These are phyloP conservation scores for Acrocephalus scirpaceus DNA, from an alignment of 2,797 vertebrate genomes.

Conservation along the genomic window DNA sequence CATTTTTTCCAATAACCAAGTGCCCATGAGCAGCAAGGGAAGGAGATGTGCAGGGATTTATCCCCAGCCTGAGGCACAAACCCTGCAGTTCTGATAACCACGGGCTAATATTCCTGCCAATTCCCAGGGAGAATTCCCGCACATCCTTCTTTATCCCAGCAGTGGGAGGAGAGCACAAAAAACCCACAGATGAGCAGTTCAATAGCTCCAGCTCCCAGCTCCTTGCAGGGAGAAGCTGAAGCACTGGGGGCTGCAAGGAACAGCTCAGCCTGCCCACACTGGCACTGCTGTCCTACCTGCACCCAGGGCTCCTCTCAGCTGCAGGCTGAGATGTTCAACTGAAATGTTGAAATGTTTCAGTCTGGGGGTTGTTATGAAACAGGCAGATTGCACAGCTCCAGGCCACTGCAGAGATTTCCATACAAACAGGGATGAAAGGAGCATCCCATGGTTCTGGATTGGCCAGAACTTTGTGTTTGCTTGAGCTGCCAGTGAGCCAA, in stretches of 20 bases:
- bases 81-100: background rate
- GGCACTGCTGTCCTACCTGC: background rate
- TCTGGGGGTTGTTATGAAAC: fast-evolving
- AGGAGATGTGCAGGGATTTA: fast-evolving
- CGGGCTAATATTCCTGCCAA: background rate
- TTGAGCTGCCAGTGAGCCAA: background rate
- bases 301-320: background rate
- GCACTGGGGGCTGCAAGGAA: background rate
- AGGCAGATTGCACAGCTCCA: background rate
- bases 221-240: fast-evolving
- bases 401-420: background rate
- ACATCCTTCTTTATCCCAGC: background rate
- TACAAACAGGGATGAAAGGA: background rate
- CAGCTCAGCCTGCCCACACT: background rate
- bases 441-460: background rate
- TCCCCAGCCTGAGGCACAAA: background rate
- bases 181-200: background rate
- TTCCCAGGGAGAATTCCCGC: background rate
- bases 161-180: background rate
- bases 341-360: background rate
- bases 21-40: background rate
- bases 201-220: background rate
- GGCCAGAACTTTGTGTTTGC: background rate
- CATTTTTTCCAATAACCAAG: background rate
- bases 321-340: fast-evolving